Percentiles rank a stretch among this genome's conserved stretches.
Evolutionary conservation across 2,888 invertebrate genomes (phyloP).

Genomic region (Alcis repandata): DNA sequence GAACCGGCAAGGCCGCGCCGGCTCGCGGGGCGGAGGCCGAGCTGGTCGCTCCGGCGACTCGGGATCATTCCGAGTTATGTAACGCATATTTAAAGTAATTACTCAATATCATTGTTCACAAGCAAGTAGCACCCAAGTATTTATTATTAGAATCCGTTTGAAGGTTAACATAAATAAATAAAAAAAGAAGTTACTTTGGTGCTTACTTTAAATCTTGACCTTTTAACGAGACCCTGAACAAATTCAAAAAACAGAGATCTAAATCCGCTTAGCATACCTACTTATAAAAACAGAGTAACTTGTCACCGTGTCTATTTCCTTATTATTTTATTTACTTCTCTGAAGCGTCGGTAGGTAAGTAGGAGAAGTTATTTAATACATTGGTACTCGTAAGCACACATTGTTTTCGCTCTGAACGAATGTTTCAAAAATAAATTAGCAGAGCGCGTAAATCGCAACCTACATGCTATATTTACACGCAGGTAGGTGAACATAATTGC

Average conservation of each 20-base stretch:
- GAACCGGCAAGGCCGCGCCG: constrained; percentile 53
- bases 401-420: background rate
- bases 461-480: constrained; percentile 5
- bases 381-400: background rate
- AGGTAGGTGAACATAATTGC: constrained; percentile 22
- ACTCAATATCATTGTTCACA: no score
- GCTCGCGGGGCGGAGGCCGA: constrained; percentile 6
- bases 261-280: background rate
- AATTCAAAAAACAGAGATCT: background rate
- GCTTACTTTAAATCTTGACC: constrained; percentile 10
- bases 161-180: background rate
- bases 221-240: constrained; percentile 7
- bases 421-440: background rate
- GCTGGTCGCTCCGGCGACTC: background rate
- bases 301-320: background rate
- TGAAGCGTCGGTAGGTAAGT: no score
- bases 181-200: background rate
- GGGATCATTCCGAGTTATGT: background rate
- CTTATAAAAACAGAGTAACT: background rate
- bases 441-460: constrained; percentile 8
- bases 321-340: background rate
- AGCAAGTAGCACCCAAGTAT: no score
- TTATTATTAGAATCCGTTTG: no score
- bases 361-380: background rate
- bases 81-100: no score